phyloP scores from a whole-genome alignment of 2,797 vertebrate species.

The Lophotriccus pileatus region DNA sequence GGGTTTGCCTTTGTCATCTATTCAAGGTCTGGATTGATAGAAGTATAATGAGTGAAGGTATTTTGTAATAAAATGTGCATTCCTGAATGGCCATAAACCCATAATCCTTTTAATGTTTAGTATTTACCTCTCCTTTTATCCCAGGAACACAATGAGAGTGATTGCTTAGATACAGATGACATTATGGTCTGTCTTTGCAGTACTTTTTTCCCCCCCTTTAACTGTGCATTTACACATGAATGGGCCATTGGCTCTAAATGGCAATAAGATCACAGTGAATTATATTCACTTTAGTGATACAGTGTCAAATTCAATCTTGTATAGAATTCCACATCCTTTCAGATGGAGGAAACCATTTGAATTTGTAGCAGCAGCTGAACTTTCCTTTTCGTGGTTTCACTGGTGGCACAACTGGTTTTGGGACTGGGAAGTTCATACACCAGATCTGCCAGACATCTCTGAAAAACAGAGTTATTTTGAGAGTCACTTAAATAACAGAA shows the following conservation, averaged over 20 bases:
- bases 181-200: slow-evolving; percentile 3
- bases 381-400: background rate
- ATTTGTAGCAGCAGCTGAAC: slow-evolving; percentile 2
- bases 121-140: slow-evolving; percentile 27
- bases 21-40: background rate
- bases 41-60: background rate
- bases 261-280: slow-evolving; percentile 60
- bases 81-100: background rate
- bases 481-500: background rate
- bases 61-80: background rate
- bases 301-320: slow-evolving; percentile 53
- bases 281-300: slow-evolving; percentile 42
- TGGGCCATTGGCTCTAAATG: slow-evolving; percentile 42
- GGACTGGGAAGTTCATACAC: background rate
- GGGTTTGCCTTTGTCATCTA: background rate
- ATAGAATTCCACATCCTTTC: slow-evolving; percentile 31
- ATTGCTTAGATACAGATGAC: slow-evolving; percentile 15
- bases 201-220: background rate
- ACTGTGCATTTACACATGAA: slow-evolving; percentile 68
- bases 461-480: background rate
- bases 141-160: background rate
- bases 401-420: background rate
- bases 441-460: background rate
- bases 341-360: background rate
- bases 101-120: background rate